These are phyloP conservation scores for Hybognathus amarus DNA, from an alignment of 2,797 vertebrate species.

Conservation along the genomic window DNA sequence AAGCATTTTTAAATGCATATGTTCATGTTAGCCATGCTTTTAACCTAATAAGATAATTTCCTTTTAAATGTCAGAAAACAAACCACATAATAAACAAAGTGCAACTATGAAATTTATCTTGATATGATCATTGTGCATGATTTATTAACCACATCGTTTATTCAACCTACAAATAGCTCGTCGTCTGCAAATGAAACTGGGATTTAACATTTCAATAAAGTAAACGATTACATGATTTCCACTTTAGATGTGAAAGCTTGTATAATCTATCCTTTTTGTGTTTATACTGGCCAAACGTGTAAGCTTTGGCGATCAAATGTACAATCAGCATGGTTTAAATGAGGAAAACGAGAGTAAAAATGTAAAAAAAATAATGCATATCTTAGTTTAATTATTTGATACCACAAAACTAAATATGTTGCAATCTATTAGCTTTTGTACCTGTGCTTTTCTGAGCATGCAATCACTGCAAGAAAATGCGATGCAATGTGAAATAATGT, in stretches of 20 bases:
- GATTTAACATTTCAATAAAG: neutral
- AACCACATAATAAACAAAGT: too few relatives aligned
- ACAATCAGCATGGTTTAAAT: neutral
- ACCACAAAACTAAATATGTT: neutral
- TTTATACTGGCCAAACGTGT: neutral
- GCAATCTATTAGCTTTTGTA: slow-evolving; percentile 1
- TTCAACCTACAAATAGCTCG: too few relatives aligned
- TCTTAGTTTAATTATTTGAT: neutral
- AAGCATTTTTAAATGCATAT: too few relatives aligned
- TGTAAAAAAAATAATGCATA: neutral
- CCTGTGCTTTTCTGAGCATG: neutral
- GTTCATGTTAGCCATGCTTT: too few relatives aligned
- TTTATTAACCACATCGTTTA: too few relatives aligned
- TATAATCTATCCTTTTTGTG: neutral
- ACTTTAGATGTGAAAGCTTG: neutral
- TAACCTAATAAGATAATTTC: neutral
- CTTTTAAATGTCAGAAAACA: too few relatives aligned
- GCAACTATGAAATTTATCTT: too few relatives aligned
- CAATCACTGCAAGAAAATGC: slow-evolving; percentile 42
- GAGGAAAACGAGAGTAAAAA: neutral
- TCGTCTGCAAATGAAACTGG: too few relatives aligned
- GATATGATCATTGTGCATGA: too few relatives aligned
- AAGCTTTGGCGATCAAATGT: neutral
- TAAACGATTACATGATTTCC: neutral
- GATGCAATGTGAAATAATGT: slow-evolving; percentile 42